These are phyloP conservation scores for Nasonia giraulti DNA, from an alignment of 1,140 invertebrate genomes.

Conservation along the genomic window DNA sequence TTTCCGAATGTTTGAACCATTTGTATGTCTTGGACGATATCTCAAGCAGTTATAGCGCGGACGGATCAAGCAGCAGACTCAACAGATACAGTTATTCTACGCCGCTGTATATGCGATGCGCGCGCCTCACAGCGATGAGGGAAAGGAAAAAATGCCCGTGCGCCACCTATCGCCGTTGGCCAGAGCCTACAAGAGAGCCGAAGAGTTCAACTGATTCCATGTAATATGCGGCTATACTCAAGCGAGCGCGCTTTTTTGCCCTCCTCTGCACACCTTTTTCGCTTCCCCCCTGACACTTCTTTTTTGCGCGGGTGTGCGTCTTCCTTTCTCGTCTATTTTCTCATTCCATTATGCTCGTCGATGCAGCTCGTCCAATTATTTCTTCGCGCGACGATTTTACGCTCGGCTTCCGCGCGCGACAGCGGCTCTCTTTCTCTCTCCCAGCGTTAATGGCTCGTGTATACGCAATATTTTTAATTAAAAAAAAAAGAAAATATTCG, in stretches of 20 bases:
- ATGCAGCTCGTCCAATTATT: conserved; percentile 48
- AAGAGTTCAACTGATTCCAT: background rate
- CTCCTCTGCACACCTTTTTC: background rate
- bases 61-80: no score
- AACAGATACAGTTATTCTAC: no score
- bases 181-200: no score
- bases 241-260: background rate
- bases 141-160: no score
- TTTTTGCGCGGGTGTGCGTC: conserved; percentile 7
- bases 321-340: conserved; percentile 34
- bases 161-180: no score
- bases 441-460: background rate
- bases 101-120: no score
- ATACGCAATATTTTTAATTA: no score
- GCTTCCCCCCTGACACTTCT: conserved; percentile 18
- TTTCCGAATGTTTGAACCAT: no score
- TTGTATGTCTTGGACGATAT: no score
- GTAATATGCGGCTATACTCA: background rate
- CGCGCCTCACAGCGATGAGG: no score
- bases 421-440: background rate
- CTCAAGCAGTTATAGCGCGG: no score
- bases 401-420: background rate
- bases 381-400: background rate
- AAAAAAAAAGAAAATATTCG: no score
- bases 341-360: conserved; percentile 49